Evolutionary conservation across 1,140 invertebrate genomes (phyloP).

Genomic region (Euglossa dilemma): DNA sequence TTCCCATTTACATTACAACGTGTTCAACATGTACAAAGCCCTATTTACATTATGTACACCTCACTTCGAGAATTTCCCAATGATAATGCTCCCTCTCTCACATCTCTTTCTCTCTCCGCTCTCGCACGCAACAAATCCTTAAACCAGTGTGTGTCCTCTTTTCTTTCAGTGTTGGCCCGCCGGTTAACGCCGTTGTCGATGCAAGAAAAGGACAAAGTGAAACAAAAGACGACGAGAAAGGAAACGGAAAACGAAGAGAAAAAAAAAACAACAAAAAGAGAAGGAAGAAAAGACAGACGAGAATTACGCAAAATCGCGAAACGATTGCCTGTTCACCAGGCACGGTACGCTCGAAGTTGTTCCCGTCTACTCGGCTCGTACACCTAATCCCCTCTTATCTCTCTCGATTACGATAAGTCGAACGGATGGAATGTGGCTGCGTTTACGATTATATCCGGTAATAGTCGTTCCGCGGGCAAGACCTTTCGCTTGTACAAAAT

Average conservation of each 20-base stretch:
- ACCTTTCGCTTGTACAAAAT: conserved; percentile 52
- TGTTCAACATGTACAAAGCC: conserved; percentile 82
- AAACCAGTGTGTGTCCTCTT: conserved; percentile 12
- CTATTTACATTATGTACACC: conserved; percentile 82
- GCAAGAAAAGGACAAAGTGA: not conserved
- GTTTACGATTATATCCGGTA: conserved; percentile 59
- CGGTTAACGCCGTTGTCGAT: conserved; percentile 23
- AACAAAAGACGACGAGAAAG: not conserved
- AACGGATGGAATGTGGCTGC: conserved; percentile 71
- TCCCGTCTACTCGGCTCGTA: conserved; percentile 31
- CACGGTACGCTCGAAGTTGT: conserved; percentile 10
- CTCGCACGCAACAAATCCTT: conserved; percentile 30
- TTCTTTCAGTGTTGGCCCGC: conserved; percentile 27
- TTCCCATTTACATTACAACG: conserved; percentile 79
- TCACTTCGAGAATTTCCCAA: conserved; percentile 46
- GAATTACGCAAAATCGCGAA: conserved; percentile 21
- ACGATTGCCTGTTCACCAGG: conserved; percentile 32
- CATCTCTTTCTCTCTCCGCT: not conserved
- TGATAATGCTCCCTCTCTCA: conserved; percentile 30
- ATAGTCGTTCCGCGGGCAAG: conserved; percentile 52
- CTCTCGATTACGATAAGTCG: conserved; percentile 48
- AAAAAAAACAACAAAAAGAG: not conserved
- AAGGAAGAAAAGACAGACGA: not conserved
- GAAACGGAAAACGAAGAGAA: not conserved
- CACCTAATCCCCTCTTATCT: conserved; percentile 1